These are phyloP conservation scores for Okamejei kenojei DNA, from an alignment of 2,797 vertebrate species.

Conservation along the genomic window DNA sequence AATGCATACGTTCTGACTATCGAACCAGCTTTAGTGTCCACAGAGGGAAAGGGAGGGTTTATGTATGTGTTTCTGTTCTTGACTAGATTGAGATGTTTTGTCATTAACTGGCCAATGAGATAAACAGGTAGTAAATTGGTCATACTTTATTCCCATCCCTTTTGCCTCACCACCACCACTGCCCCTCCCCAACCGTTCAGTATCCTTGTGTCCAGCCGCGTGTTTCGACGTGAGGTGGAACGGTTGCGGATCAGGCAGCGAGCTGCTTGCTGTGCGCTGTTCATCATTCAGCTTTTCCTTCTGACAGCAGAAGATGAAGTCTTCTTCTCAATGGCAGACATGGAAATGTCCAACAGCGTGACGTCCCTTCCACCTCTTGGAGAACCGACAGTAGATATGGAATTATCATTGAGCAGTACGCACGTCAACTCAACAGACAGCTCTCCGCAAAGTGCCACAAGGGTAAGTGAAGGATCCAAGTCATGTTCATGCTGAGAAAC, in stretches of 20 bases:
- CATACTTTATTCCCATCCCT: neutral
- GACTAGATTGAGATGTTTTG: neutral
- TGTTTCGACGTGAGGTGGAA: neutral
- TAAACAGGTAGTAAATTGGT: neutral
- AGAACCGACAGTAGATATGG: constrained; percentile 88
- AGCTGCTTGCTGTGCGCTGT: no score
- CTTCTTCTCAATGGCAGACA: constrained; percentile 99
- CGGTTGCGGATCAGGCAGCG: neutral
- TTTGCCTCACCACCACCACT: neutral
- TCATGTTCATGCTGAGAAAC: neutral
- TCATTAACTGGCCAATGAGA: neutral
- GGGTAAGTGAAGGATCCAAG: constrained; percentile 57
- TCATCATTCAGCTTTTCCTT: neutral
- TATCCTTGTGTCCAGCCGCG: no score
- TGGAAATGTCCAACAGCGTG: constrained; percentile 97
- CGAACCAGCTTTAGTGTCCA: neutral
- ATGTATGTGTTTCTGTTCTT: neutral
- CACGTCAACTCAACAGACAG: constrained; percentile 79
- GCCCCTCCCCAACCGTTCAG: no score
- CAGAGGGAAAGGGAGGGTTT: neutral
- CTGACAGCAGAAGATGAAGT: constrained; percentile 77
- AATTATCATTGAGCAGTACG: constrained; percentile 89
- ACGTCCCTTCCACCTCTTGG: constrained; percentile 93
- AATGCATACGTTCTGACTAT: neutral
- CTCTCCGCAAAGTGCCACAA: constrained; percentile 74